Base-by-base conservation (phyloP, 1,140 invertebrate genomes). In the Neodiprion lecontei region DNA sequence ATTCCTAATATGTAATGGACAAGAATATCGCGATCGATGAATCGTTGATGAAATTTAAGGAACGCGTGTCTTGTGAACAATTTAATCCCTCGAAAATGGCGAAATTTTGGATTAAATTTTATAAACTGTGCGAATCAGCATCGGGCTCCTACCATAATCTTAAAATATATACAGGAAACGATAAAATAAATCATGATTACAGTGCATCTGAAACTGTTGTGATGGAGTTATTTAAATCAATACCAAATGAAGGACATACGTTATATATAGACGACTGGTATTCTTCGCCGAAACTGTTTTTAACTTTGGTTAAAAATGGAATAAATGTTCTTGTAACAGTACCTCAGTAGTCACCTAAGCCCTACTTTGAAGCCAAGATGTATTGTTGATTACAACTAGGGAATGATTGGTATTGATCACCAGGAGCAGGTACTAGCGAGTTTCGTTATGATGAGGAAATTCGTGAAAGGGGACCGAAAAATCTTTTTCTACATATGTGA, bases 261-360 rank as follows among this genome's bases (percentile, higher is more conserved):
- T 75, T 79, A 61, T 77, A 66, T 75, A 72, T 75, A 71, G 74
- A 77, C 28, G 77, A 76, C 40, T 79, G 74, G 72, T 77, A 79
- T 76, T 74, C 76, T 69, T 77, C 69, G 10, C 70, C 72, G 21
- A 72, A 73, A 69, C 67, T 77, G 61, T 77, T 75, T 75, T 2
- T 72, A 67, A 72, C 49, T 47, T 74, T 77, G 7, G 23, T 70
- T 69, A 66, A 40, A 72, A 53, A 72, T 69, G 40, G n/a, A 74
- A 76, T n/a, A 70, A 77, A 78, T 28, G n/a, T 75, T 47, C 5
- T 79, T 72, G 76, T 74, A 8, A 77, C 74, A 50, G 72, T 79
- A 68, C 72, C 74, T 73, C 23, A 49, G 28, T 72, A 79, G 11
- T 75, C 67, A 75, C 0, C 48, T 28, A 67, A 75, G 7, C 48